A percentile compares a stretch with the other conserved stretches of the same genome.
Conservation (phyloP, 2,113 vertebrate species). For the Falcunculus frontatus region DNA sequence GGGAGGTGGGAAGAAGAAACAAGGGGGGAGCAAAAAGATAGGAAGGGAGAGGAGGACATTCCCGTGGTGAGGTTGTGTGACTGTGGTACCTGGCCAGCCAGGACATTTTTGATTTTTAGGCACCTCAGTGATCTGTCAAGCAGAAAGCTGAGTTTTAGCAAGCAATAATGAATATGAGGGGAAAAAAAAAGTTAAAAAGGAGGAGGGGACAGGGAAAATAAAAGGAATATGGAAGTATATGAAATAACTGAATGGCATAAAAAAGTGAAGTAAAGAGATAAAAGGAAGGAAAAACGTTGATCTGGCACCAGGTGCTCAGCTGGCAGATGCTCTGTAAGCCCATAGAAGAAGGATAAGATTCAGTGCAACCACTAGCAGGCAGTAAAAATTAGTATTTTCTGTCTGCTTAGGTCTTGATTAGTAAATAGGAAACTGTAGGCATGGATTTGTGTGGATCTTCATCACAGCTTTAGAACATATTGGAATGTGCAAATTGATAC, state of each 20-base stretch:
- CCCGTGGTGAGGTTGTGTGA: not conserved
- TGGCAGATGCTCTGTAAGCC: not conserved
- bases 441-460: not conserved
- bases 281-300: not conserved
- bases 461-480: not conserved
- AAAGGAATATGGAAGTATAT: not conserved
- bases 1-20: not conserved
- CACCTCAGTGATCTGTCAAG: not conserved
- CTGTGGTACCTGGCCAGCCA: not conserved
- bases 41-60: not conserved
- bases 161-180: not conserved
- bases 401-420: not conserved
- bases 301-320: not conserved
- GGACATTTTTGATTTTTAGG: not conserved
- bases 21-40: not conserved
- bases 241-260: not conserved
- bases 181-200: not conserved
- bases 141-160: not conserved
- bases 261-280: not conserved
- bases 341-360: not conserved
- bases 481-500: not conserved
- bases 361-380: constrained; percentile 53
- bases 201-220: not conserved
- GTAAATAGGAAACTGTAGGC: not conserved
- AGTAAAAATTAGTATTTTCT: constrained; percentile 36